Evolutionary conservation across 2,888 invertebrate genomes (phyloP).

Genomic region (Linyphia triangularis): DNA sequence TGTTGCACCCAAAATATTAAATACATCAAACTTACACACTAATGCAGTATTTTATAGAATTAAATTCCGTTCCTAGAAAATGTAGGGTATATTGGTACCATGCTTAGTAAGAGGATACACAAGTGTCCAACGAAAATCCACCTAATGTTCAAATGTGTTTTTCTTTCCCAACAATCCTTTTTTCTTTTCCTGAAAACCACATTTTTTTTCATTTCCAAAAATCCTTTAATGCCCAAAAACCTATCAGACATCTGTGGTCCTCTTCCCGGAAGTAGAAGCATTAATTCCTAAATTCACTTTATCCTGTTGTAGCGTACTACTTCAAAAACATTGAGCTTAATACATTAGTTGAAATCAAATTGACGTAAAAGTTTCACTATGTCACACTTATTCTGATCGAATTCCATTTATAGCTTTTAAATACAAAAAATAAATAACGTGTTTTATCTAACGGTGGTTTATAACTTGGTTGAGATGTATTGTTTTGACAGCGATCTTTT

Average conservation of each 20-base stretch:
- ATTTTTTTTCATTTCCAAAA: neutral
- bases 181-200: neutral
- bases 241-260: conserved; percentile 41
- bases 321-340: neutral
- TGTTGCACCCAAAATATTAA: no score
- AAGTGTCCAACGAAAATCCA: neutral
- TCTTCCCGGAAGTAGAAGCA: neutral
- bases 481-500: no score
- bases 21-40: no score
- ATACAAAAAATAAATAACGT: no score
- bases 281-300: neutral
- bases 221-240: conserved; percentile 28
- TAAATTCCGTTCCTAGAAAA: no score
- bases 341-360: neutral
- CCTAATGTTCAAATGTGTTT: conserved; percentile 3
- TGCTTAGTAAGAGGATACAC: no score
- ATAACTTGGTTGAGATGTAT: no score
- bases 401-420: neutral
- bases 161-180: neutral
- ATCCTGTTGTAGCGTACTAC: neutral
- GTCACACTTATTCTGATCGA: neutral
- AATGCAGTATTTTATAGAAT: no score
- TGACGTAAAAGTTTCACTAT: neutral
- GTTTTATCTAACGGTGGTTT: no score
- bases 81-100: no score